Base-by-base conservation (phyloP, 2,888 invertebrate species). In the Conus canariensis region DNA sequence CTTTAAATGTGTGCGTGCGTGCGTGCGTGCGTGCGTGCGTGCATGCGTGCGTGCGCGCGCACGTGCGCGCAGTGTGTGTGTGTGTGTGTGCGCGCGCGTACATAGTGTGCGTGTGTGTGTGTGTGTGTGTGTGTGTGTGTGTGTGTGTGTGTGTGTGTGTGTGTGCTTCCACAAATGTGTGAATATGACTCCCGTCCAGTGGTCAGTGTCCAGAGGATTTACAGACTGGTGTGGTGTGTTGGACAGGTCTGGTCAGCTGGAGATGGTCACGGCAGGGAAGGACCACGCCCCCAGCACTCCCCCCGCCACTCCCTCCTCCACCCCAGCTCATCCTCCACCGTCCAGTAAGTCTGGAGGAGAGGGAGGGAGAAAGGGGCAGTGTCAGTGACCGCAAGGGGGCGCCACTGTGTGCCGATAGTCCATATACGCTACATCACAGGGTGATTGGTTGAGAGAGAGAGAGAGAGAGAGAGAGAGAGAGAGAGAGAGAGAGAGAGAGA, bases 241-340 rank as follows among this genome's bases (percentile, higher is more conserved):
- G 7, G 12, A 16, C 60, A 85, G 85, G 25, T 25, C 67, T 10
- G 64, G 86, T 19, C 86, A 86, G 30, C 3, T 16, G 2, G 86
- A 86, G 60, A 64, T 45, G 30, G 25, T 16, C 14, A 77, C 86
- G 1, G 30, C 30, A 16, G 67, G 60, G 30, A 86, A 86, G 90
- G 95, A 95, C 6, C 95, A 94, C 92, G 94, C 94, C 92, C 95
- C 95, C 64, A 95, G 94, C 92, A 95, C 95, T 91, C 95, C 95
- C 85, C 97, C 97, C 12, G 96, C 97, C 83, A 97, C 97, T 74
- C 97, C 97, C n/a, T 97, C 97, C 91, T 97, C 97, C 80, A 97
- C 97, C 93, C 97, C 97, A 16, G 96, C 96, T 96, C 96, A 88
- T 95, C 96, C 6, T 93, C 93, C 9, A 91, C 92, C n/a, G 16